These are phyloP conservation scores for Geodia barretti DNA, from an alignment of 37 sponge, comb jelly and placozoan genomes.

Conservation along the genomic window DNA sequence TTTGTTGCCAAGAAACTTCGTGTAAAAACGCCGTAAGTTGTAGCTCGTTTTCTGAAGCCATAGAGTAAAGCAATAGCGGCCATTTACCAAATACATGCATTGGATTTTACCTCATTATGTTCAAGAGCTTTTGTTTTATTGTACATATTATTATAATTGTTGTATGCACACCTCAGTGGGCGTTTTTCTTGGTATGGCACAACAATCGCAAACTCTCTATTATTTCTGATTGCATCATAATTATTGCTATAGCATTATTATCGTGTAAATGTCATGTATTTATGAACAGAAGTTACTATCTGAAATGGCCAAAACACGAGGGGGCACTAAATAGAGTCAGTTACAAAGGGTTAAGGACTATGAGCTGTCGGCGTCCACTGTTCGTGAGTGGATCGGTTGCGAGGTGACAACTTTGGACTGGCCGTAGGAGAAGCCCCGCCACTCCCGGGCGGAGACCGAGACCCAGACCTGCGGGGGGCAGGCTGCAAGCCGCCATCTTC, in stretches of 20 bases:
- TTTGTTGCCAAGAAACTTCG: neutral
- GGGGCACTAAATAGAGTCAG: neutral
- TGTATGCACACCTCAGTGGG: too few species aligned
- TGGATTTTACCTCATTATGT: neutral
- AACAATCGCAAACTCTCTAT: neutral
- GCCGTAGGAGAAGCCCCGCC: neutral
- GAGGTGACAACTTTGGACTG: neutral
- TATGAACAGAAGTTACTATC: neutral
- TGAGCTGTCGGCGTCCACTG: neutral
- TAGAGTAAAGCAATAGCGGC: too few species aligned
- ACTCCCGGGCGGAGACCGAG: neutral
- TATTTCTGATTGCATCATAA: neutral
- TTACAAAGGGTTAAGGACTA: too few species aligned
- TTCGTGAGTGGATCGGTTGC: neutral
- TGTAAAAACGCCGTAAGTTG: neutral
- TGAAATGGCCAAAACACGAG: neutral
- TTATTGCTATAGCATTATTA: too few species aligned
- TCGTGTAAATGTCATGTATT: neutral
- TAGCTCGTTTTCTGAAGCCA: neutral
- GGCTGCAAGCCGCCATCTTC: neutral
- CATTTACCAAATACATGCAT: neutral
- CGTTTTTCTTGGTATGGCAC: too few species aligned
- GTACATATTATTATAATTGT: too few species aligned
- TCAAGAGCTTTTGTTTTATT: neutral
- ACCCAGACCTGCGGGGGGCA: neutral